A percentile compares a stretch with the other conserved stretches of the same genome.
These are phyloP conservation scores for Coptodon bakossiorum DNA, from an alignment of 2,113 vertebrate species.

Conservation along the genomic window DNA sequence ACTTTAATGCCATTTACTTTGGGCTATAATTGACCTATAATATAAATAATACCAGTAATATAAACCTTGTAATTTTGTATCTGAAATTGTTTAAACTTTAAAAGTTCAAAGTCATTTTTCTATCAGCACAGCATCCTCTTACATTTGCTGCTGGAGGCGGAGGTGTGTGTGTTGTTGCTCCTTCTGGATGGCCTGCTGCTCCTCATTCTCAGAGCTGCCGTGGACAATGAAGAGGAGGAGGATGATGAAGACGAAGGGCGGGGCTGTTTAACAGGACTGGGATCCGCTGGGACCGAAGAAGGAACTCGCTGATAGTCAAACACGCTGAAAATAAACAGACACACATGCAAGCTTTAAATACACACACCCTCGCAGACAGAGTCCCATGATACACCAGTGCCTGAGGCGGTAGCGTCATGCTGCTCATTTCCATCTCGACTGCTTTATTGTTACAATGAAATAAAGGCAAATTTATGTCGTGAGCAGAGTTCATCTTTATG, in stretches of 20 bases:
- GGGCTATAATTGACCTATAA: neutral
- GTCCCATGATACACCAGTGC: constrained; percentile 3
- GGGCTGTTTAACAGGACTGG: constrained; percentile 36
- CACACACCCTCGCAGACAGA: neutral
- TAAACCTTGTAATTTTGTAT: neutral
- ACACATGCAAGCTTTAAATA: neutral
- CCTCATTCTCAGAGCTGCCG: constrained; percentile 21
- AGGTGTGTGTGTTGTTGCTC: constrained; percentile 4
- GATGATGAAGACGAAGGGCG: constrained; percentile 26
- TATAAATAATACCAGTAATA: neutral
- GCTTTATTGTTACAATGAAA: constrained; percentile 17
- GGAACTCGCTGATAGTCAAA: constrained; percentile 65
- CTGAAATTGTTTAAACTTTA: neutral
- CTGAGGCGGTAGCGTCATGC: neutral
- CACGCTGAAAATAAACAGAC: constrained; percentile 31
- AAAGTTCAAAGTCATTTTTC: neutral
- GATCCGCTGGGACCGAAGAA: constrained; percentile 28
- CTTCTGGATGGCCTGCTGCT: constrained; percentile 15
- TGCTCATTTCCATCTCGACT: neutral
- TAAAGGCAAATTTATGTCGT: neutral
- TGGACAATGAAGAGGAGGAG: constrained; percentile 24
- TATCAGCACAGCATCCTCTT: neutral
- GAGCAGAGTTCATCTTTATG: neutral
- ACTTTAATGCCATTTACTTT: neutral
- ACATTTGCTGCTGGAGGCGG: constrained; percentile 30